Percentiles rank a stretch among this genome's conserved stretches.
phyloP scores from a whole-genome alignment of 2,888 invertebrate genomes.

The Pyrgus malvae region DNA sequence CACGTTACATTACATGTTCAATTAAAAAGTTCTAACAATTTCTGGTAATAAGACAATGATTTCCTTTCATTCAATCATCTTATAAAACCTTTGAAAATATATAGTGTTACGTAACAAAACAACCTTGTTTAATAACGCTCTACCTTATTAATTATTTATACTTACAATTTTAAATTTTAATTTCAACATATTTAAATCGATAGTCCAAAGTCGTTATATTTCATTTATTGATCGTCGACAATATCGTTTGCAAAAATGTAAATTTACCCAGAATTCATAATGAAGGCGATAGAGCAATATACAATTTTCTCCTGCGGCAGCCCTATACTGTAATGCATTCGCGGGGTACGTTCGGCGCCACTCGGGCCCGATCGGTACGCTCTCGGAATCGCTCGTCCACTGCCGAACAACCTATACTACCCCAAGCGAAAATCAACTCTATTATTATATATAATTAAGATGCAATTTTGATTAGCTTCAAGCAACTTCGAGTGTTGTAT shows the following conservation, averaged over 20 bases:
- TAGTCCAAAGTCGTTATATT: neutral
- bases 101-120: too few species aligned
- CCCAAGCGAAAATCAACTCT: constrained; percentile 45
- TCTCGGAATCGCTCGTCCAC: constrained; percentile 71
- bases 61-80: too few species aligned
- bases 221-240: neutral
- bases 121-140: too few species aligned
- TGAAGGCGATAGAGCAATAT: constrained; percentile 1
- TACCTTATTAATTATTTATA: too few species aligned
- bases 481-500: constrained; percentile 60
- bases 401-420: constrained; percentile 71
- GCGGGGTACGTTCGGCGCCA: constrained; percentile 74
- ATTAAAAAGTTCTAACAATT: too few species aligned
- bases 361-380: constrained; percentile 79
- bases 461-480: constrained; percentile 34
- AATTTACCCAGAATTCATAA: constrained; percentile 24
- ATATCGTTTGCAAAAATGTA: constrained; percentile 31
- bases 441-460: constrained; percentile 32
- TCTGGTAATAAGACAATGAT: too few species aligned
- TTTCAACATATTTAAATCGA: too few species aligned
- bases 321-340: constrained; percentile 77
- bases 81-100: too few species aligned
- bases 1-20: too few species aligned
- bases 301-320: constrained; percentile 51
- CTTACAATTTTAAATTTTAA: too few species aligned